phyloP scores from a whole-genome alignment of 1,140 invertebrate genomes.

The Zeugodacus cucurbitae region DNA sequence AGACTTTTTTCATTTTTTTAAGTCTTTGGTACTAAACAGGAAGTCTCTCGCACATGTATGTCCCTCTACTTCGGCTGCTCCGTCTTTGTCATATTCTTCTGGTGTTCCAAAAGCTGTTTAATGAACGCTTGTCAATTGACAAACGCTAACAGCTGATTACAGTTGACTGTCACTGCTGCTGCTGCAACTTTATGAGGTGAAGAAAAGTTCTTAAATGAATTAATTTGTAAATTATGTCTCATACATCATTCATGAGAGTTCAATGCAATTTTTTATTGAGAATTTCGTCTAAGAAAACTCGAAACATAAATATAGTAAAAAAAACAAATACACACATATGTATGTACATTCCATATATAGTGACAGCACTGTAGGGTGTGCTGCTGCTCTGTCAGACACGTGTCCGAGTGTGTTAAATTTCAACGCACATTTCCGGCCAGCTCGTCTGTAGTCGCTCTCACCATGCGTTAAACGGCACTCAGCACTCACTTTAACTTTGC shows the following conservation, averaged over 20 bases:
- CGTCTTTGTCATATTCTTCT: background rate
- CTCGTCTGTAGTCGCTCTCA: background rate
- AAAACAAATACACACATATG: background rate
- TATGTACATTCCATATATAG: background rate
- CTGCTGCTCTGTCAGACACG: background rate
- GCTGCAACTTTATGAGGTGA: conserved; percentile 8
- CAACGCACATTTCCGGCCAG: background rate
- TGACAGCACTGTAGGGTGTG: background rate
- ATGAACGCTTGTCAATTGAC: background rate
- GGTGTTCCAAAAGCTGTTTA: background rate
- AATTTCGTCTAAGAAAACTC: background rate
- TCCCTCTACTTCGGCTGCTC: background rate
- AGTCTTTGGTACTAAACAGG: background rate
- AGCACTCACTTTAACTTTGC: background rate
- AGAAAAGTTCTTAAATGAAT: background rate
- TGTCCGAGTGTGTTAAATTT: background rate
- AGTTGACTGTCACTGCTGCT: background rate
- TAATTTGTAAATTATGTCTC: background rate
- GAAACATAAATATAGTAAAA: background rate
- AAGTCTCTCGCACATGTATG: background rate
- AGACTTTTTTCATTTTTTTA: background rate
- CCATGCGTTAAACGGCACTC: background rate
- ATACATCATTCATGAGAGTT: background rate
- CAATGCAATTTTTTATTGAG: background rate
- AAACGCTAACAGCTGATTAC: background rate